These are phyloP conservation scores for Crotalus horridus DNA, from an alignment of 2,113 vertebrate genomes.

Conservation along the genomic window DNA sequence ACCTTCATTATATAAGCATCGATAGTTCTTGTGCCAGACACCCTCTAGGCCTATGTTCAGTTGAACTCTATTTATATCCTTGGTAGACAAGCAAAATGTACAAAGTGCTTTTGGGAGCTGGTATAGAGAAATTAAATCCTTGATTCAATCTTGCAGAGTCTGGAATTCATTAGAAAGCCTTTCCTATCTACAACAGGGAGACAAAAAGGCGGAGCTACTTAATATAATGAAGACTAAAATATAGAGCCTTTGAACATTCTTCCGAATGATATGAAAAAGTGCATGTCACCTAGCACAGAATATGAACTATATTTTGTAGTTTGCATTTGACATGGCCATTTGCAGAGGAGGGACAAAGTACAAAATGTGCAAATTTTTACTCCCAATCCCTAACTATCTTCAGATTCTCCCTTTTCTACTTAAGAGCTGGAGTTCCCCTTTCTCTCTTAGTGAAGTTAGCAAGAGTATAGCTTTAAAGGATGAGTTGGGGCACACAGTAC, in stretches of 20 bases:
- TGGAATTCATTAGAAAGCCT: background rate
- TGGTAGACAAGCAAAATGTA: background rate
- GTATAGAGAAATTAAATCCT: background rate
- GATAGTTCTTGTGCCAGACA: background rate
- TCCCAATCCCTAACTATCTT: background rate
- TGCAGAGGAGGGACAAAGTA: background rate
- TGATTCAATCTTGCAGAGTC: background rate
- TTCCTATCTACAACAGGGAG: background rate
- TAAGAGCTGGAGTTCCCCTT: background rate
- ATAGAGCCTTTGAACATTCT: background rate
- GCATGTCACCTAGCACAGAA: background rate
- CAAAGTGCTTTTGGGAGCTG: background rate
- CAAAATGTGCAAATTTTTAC: background rate
- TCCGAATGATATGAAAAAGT: background rate
- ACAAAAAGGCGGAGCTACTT: background rate
- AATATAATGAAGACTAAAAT: background rate
- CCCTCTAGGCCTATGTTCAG: background rate
- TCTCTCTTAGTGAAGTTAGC: background rate
- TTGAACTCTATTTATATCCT: background rate
- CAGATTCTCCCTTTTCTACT: background rate
- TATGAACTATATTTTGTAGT: background rate
- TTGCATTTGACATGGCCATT: background rate
- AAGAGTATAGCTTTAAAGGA: background rate
- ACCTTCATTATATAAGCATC: background rate
- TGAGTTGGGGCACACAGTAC: background rate